Evolutionary conservation across 2,113 vertebrate species (phyloP).

Genomic region (Scomber scombrus): DNA sequence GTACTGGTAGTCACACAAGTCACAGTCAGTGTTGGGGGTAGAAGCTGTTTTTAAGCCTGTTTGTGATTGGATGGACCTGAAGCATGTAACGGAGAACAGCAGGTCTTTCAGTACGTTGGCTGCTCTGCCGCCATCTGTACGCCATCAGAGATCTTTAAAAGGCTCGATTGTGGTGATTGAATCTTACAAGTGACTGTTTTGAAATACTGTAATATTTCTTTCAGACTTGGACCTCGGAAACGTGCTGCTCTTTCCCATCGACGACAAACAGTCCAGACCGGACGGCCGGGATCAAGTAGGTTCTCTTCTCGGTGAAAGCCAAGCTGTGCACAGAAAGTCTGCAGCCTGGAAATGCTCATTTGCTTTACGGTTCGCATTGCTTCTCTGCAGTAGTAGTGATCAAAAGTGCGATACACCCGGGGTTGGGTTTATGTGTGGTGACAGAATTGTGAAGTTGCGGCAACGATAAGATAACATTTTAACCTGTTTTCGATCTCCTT

Average conservation of each 20-base stretch:
- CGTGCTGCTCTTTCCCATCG: conserved; percentile 91
- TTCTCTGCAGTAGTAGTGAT: not conserved
- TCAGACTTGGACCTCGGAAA: conserved; percentile 91
- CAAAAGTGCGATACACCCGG: not conserved
- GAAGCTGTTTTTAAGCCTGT: no score
- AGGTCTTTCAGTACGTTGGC: no score
- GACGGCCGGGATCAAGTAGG: conserved; percentile 90
- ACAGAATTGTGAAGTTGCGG: conserved; percentile 2
- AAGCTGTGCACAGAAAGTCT: not conserved
- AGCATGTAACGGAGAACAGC: no score
- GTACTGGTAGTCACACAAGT: no score
- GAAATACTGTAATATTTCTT: conserved; percentile 23
- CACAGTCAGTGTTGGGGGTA: no score
- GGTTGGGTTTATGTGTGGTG: conserved; percentile 1
- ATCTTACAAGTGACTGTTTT: not conserved
- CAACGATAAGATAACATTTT: not conserved
- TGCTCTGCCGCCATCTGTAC: no score
- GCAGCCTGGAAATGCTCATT: not conserved
- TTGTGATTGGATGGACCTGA: no score
- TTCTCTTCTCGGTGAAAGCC: conserved; percentile 19
- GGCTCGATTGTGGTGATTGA: not conserved
- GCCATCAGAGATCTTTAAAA: no score
- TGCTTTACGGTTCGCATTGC: fast-evolving
- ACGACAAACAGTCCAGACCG: conserved; percentile 91
- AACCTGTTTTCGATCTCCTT: conserved; percentile 18